These are phyloP conservation scores for Ischnura elegans DNA, from an alignment of 2,888 invertebrate genomes.

Conservation along the genomic window DNA sequence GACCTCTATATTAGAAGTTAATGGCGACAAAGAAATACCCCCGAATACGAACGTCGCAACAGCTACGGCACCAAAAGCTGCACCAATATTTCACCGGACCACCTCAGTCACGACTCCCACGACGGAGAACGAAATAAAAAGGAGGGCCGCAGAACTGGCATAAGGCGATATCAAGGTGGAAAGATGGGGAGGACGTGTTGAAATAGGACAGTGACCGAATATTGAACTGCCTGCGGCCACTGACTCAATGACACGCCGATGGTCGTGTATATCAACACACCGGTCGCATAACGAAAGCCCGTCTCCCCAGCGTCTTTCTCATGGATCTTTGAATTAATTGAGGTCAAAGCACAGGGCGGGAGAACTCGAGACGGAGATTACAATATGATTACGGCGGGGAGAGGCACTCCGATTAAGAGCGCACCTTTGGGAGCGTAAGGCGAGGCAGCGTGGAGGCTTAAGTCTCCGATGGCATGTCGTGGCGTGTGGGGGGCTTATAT, in stretches of 20 bases:
- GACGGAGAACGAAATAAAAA: background rate
- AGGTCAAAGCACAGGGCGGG: conserved; percentile 55
- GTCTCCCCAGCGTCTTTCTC: conserved; percentile 46
- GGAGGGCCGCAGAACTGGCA: background rate
- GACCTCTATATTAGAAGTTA: too few species aligned
- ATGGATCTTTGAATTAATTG: conserved; percentile 59
- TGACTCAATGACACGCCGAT: conserved; percentile 44
- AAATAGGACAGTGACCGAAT: conserved; percentile 65
- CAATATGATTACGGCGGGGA: conserved; percentile 51
- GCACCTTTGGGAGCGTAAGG: background rate
- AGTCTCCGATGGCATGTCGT: conserved; percentile 15
- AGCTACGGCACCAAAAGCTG: too few species aligned
- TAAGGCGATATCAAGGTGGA: background rate
- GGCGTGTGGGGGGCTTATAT: background rate
- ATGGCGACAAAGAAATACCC: too few species aligned
- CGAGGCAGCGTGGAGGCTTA: conserved; percentile 20
- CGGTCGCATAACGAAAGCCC: conserved; percentile 50
- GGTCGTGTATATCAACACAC: conserved; percentile 55
- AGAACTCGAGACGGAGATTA: conserved; percentile 49
- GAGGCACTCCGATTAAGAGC: conserved; percentile 10
- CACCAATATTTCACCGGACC: background rate
- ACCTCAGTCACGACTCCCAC: background rate
- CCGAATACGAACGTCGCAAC: too few species aligned
- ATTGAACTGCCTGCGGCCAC: conserved; percentile 43
- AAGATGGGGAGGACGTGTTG: background rate